Evolutionary conservation across 2,113 vertebrate genomes (phyloP).

Genomic region (Tyrannus savana): DNA sequence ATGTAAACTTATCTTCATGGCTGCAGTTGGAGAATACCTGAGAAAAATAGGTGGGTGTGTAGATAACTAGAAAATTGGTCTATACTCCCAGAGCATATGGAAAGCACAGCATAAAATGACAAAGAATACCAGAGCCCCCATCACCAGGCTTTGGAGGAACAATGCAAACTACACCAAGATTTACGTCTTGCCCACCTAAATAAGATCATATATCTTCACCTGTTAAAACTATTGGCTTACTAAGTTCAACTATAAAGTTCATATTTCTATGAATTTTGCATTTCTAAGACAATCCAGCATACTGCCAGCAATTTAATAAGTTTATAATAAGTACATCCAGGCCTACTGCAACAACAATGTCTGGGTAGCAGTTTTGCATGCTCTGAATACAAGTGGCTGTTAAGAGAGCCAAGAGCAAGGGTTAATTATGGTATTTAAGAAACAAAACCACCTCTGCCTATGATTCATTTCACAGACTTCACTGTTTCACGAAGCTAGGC

Average conservation of each 20-base stretch:
- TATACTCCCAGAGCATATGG: neutral
- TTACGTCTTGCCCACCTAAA: neutral
- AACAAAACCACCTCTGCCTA: neutral
- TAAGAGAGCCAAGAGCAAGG: neutral
- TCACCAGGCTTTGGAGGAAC: neutral
- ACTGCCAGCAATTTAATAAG: neutral
- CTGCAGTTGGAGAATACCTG: neutral
- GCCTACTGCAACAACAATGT: neutral
- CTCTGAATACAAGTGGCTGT: neutral
- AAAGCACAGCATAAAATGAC: neutral
- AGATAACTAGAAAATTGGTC: neutral
- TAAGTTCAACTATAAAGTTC: neutral
- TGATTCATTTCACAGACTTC: neutral
- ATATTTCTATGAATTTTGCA: neutral
- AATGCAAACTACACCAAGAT: neutral
- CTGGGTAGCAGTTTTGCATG: neutral
- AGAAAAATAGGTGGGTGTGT: neutral
- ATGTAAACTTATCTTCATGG: neutral
- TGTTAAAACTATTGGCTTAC: neutral
- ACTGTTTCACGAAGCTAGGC: neutral
- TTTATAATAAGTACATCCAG: neutral
- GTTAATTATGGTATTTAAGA: conserved; percentile 1
- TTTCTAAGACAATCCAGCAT: neutral
- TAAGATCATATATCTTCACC: neutral
- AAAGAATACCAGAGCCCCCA: neutral